phyloP scores from a whole-genome alignment of 2,888 invertebrate species.

The Aphrophora alni region DNA sequence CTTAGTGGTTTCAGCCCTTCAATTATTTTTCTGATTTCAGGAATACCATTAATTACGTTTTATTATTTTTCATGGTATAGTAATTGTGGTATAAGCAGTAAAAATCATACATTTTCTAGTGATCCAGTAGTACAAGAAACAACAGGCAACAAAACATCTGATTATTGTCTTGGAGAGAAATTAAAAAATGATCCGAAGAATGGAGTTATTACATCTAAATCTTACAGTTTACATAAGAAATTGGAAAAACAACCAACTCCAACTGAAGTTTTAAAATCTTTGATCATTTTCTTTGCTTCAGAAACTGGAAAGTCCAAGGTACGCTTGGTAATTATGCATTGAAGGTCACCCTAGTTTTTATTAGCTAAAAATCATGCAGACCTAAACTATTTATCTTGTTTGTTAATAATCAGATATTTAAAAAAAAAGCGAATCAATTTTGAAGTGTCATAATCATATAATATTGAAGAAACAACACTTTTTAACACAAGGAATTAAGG shows the following conservation, averaged over 20 bases:
- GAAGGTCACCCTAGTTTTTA: too few relatives aligned
- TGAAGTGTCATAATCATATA: too few relatives aligned
- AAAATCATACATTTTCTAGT: not conserved
- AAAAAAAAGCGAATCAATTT: too few relatives aligned
- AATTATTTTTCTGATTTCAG: not conserved
- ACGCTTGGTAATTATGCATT: too few relatives aligned
- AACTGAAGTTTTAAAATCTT: not conserved
- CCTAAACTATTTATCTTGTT: too few relatives aligned
- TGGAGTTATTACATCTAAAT: not conserved
- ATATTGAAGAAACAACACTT: too few relatives aligned
- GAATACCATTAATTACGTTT: not conserved
- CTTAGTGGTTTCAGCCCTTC: not conserved
- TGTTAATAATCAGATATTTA: too few relatives aligned
- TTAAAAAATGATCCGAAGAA: not conserved
- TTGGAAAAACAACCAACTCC: not conserved
- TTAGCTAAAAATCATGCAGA: too few relatives aligned
- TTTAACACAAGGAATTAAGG: too few relatives aligned
- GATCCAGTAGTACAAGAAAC: not conserved
- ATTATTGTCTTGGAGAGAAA: not conserved
- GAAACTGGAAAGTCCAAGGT: slow-evolving; percentile 22
- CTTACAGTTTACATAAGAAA: not conserved
- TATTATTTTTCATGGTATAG: not conserved
- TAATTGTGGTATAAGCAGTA: not conserved
- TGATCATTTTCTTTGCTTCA: not conserved
- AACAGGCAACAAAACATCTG: not conserved